Base-by-base conservation (phyloP, 2,113 vertebrate genomes). In the Psephotus haematonotus region DNA sequence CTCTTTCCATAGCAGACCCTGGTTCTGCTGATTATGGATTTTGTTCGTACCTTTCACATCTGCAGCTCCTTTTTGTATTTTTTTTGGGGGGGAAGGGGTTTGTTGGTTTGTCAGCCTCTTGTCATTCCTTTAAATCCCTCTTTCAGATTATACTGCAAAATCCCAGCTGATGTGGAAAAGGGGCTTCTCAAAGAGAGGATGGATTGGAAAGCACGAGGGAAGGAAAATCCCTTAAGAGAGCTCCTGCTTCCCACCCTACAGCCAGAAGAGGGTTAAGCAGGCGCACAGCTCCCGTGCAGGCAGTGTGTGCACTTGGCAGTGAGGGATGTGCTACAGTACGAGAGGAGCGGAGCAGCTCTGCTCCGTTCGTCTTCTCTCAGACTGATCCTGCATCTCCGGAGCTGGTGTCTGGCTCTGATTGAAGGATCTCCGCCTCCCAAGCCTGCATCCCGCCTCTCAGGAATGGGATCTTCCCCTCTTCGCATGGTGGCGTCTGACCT, bases 191-290 rank as follows among this genome's bases (percentile, higher is more conserved):
- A 41, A 6, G 49, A 44, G 29, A 60, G 65, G 55, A 77, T 19
- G 79, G 29, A 4, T 31, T 15, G 70, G 72, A 9, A 12, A 63
- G 65, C 68, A 3, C 24, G 13, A 35, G 23, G 3, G 19, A 29
- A 37, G 20, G 49, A 65, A 13, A 62, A 91, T 24, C 33, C 63
- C 47, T 70, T 4, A 11, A 4, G 46, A 74, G 67, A 81, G 88
- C 74, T 78, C 64, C 67, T 44, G 50, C 70, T 41, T 5, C 24
- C 76, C 31, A 35, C 86, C 86, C 65, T 59, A 4, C 92, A 23
- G 97, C 39, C 88, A 60, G 64, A 59, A 4, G 13, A 91, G 97
- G 92, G 97, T 97, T 97, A 97, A 96, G 14, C 5, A 23, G 69
- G 76, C 65, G 11, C 72, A 60, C 55, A 50, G 76, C 88, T 88